Conservation (phyloP, 2,888 invertebrate species). For the Acronicta psi region DNA sequence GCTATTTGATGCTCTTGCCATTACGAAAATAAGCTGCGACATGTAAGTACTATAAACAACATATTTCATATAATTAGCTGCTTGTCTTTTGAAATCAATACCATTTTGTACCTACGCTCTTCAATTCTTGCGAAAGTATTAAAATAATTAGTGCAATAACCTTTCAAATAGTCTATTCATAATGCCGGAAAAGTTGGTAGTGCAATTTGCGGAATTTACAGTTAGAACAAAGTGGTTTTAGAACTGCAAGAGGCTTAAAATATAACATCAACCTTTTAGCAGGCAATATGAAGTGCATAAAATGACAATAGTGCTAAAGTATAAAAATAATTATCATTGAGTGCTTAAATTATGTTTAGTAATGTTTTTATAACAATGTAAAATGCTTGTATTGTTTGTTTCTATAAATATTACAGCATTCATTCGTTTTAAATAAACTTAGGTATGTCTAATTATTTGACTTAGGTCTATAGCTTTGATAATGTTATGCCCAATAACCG, state of each 20-base stretch:
- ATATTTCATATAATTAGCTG: constrained; percentile 41
- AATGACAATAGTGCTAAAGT: too few relatives aligned
- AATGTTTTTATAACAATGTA: background rate
- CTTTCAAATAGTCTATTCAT: constrained; percentile 44
- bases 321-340: too few relatives aligned
- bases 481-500: too few relatives aligned
- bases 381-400: constrained; percentile 1
- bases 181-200: constrained; percentile 31
- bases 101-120: constrained; percentile 47
- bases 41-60: constrained; percentile 52
- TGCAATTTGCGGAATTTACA: constrained; percentile 8
- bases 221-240: constrained; percentile 1
- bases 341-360: too few relatives aligned
- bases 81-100: constrained; percentile 70
- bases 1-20: constrained; percentile 27
- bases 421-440: too few relatives aligned
- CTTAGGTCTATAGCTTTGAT: too few relatives aligned
- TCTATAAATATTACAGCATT: too few relatives aligned
- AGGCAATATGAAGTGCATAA: constrained; percentile 1
- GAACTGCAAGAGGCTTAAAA: background rate
- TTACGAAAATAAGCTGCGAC: constrained; percentile 28
- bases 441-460: too few relatives aligned
- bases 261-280: background rate
- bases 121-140: constrained; percentile 67
- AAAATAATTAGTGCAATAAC: constrained; percentile 64